Evolutionary conservation across 2,113 vertebrate species (phyloP).

Genomic region (Machaerirhynchus nigripectus): DNA sequence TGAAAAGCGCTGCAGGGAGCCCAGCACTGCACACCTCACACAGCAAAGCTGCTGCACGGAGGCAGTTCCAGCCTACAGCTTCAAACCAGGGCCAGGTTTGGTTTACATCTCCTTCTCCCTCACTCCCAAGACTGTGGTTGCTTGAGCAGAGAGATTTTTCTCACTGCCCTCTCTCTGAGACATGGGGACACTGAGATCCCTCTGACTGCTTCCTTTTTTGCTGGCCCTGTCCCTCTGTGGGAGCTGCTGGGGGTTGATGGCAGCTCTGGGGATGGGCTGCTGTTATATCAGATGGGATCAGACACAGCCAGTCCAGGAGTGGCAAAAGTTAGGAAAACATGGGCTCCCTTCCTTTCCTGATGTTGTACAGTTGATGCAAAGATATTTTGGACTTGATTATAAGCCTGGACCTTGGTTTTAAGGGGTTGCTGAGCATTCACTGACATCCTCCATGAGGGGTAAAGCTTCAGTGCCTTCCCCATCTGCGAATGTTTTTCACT

Average conservation of each 20-base stretch:
- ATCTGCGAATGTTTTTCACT: background rate
- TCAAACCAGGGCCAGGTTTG: background rate
- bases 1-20: constrained; percentile 4
- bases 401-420: background rate
- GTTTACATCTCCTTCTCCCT: background rate
- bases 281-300: background rate
- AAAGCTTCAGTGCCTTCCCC: background rate
- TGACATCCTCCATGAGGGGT: background rate
- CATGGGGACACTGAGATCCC: background rate
- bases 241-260: background rate
- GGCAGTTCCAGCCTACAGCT: background rate
- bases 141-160: background rate
- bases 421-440: background rate
- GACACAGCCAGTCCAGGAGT: background rate
- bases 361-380: background rate
- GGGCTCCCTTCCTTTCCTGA: background rate
- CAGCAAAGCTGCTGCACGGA: background rate
- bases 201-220: fast-evolving
- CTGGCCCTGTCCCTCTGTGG: background rate
- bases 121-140: background rate
- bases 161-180: background rate
- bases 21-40: background rate
- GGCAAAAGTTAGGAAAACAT: background rate
- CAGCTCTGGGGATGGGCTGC: background rate
- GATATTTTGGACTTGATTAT: background rate